Conservation (phyloP, 1,140 invertebrate genomes). For the Archegozetes longisetosus region DNA sequence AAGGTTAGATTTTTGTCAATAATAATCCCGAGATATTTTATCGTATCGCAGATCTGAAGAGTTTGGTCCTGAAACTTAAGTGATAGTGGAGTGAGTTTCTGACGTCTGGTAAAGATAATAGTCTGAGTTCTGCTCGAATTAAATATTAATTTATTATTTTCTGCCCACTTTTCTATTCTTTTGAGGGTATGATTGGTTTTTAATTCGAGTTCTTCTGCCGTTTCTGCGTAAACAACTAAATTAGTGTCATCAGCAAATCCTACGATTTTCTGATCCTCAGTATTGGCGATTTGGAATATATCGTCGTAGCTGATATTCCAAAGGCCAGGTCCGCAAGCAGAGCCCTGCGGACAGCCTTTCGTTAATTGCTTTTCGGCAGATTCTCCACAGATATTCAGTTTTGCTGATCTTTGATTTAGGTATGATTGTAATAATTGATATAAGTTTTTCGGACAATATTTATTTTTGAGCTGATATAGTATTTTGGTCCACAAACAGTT, state of each 20-base stretch:
- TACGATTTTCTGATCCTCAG: neutral
- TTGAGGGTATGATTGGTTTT: neutral
- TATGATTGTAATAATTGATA: neutral
- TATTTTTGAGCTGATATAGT: neutral
- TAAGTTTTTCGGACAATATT: constrained; percentile 1
- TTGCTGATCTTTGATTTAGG: neutral
- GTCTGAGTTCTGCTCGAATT: constrained; percentile 10
- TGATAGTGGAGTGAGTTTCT: neutral
- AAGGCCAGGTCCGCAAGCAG: constrained; percentile 6
- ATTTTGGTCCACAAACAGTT: constrained; percentile 1
- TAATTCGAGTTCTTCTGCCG: neutral
- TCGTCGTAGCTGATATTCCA: constrained; percentile 14
- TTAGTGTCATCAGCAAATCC: constrained; percentile 14
- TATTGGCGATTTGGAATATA: constrained; percentile 1
- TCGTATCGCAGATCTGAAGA: neutral
- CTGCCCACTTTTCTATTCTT: constrained; percentile 10
- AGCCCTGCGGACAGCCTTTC: constrained; percentile 13
- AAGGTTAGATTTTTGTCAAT: constrained; percentile 5
- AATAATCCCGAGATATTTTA: constrained; percentile 1
- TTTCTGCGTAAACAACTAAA: neutral
- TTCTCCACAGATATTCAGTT: neutral
- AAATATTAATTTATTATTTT: constrained; percentile 4
- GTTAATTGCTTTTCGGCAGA: constrained; percentile 5
- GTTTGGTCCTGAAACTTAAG: neutral
- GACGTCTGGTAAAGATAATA: neutral